phyloP scores from a whole-genome alignment of 2,888 invertebrate species.

The Corythucha ciliata region DNA sequence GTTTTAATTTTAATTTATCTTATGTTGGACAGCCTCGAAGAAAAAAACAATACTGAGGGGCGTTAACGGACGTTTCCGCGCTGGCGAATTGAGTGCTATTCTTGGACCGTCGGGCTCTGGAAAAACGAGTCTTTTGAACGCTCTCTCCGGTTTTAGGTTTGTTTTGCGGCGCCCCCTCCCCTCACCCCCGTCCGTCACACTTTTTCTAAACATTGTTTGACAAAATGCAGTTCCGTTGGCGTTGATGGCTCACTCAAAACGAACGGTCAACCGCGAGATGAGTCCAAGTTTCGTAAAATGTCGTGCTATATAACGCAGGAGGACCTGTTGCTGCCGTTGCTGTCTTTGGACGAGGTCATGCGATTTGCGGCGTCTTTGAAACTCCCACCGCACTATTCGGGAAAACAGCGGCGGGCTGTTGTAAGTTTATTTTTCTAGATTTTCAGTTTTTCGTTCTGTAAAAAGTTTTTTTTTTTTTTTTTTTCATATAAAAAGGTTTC shows the following conservation, averaged over 20 bases:
- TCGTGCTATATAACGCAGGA: conserved; percentile 79
- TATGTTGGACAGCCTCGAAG: too few species aligned
- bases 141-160: conserved; percentile 51
- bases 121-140: conserved; percentile 67
- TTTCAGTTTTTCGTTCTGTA: not conserved
- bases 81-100: conserved; percentile 56
- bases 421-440: conserved; percentile 20
- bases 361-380: conserved; percentile 67
- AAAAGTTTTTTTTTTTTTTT: not conserved
- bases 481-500: conserved; percentile 41
- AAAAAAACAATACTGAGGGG: conserved; percentile 45
- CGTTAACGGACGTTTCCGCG: conserved; percentile 53
- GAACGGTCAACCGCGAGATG: conserved; percentile 55
- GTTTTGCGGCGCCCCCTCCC: too few species aligned
- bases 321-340: conserved; percentile 59
- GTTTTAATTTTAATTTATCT: too few species aligned
- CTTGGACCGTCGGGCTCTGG: conserved; percentile 64
- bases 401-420: conserved; percentile 40
- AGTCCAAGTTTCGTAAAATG: conserved; percentile 55
- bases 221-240: conserved; percentile 52
- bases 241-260: conserved; percentile 59
- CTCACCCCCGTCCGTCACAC: too few species aligned
- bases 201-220: too few species aligned
- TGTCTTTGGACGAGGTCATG: conserved; percentile 68
- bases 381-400: conserved; percentile 45